Conservation (phyloP, 2,888 invertebrate species). For the Thelaira solivaga region DNA sequence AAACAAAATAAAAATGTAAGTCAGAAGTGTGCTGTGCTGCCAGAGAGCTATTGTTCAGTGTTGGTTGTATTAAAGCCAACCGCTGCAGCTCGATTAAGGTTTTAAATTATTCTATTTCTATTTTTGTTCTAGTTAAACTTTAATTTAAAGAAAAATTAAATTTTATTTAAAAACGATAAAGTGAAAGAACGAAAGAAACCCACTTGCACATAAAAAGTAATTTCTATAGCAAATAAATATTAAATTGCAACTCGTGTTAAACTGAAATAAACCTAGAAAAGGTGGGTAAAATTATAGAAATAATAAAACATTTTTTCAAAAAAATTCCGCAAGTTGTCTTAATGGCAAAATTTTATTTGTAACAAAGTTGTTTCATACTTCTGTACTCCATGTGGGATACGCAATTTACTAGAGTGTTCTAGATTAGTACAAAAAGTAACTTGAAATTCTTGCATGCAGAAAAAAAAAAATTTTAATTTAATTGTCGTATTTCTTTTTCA, state of each 20-base stretch:
- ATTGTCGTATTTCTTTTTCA: no score
- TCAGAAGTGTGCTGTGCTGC: neutral
- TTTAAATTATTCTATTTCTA: neutral
- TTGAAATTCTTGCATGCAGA: neutral
- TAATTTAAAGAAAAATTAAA: neutral
- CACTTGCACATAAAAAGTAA: no score
- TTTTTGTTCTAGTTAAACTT: neutral
- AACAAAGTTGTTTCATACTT: conserved; percentile 29
- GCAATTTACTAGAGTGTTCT: neutral
- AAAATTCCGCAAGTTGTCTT: conserved; percentile 19
- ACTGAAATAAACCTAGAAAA: neutral
- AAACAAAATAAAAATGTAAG: neutral
- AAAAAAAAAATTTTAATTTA: no score
- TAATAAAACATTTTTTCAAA: conserved; percentile 31
- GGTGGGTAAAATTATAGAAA: neutral
- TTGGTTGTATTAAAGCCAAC: conserved; percentile 5
- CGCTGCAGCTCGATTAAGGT: neutral
- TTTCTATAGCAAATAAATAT: no score
- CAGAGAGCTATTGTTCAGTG: neutral
- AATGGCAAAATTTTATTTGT: conserved; percentile 43
- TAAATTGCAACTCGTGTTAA: no score
- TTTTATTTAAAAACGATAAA: neutral
- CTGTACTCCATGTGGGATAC: neutral
- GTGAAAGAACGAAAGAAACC: no score
- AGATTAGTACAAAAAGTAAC: neutral